Evolutionary conservation across 2,113 vertebrate genomes (phyloP).

Genomic region (Jacana jacana): DNA sequence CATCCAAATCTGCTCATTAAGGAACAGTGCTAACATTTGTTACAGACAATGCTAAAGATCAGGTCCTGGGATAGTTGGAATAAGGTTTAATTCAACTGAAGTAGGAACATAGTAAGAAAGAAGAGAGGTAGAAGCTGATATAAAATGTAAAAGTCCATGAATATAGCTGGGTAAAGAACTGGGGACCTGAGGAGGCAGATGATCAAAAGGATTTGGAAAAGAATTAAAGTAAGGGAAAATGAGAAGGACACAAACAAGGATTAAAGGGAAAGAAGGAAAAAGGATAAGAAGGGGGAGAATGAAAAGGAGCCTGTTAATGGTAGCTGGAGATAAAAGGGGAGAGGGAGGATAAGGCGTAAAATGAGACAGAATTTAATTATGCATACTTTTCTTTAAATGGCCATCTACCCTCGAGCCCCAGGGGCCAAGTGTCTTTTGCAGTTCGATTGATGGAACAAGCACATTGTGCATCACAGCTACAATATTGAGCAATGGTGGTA

Average conservation of each 20-base stretch:
- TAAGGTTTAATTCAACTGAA: conserved; percentile 7
- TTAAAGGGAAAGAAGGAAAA: conserved; percentile 51
- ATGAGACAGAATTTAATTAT: conserved; percentile 56
- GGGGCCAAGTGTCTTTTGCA: background rate
- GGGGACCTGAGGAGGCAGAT: background rate
- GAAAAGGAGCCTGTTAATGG: conserved; percentile 14
- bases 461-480: background rate
- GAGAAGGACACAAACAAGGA: conserved; percentile 57
- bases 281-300: conserved; percentile 38
- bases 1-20: conserved; percentile 14
- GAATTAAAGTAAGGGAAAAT: conserved; percentile 23
- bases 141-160: conserved; percentile 33
- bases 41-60: background rate
- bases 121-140: background rate
- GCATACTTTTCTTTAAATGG: conserved; percentile 39
- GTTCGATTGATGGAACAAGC: background rate
- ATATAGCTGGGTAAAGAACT: conserved; percentile 27
- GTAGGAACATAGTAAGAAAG: background rate
- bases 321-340: background rate
- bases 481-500: background rate
- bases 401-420: background rate
- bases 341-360: conserved; percentile 12
- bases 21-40: background rate
- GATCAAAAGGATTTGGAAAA: conserved; percentile 58
- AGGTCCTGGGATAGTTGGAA: background rate